Conservation (phyloP, 2,113 vertebrate genomes). For the Oceanites oceanicus region DNA sequence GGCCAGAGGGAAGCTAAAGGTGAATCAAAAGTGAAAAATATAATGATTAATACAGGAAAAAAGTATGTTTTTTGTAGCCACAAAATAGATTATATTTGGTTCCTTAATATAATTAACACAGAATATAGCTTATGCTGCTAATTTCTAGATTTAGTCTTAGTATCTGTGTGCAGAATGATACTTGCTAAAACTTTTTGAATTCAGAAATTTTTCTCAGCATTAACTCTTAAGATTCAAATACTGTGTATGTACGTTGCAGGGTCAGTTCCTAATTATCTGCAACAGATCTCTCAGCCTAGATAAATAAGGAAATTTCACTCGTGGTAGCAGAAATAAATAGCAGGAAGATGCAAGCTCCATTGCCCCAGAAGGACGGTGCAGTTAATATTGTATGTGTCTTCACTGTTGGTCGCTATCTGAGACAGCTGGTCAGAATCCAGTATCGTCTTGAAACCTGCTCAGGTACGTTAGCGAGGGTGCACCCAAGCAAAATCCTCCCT, state of each 20-base stretch:
- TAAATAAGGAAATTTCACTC: neutral
- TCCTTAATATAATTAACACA: neutral
- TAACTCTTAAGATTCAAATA: neutral
- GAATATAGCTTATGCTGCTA: neutral
- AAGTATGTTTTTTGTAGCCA: neutral
- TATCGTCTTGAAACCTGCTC: fast-evolving
- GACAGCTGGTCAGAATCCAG: neutral
- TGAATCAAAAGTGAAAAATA: neutral
- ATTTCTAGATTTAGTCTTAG: neutral
- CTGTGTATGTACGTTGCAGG: neutral
- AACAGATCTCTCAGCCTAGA: neutral
- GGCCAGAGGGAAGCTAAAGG: neutral
- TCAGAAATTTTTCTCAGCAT: neutral
- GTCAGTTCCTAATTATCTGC: neutral
- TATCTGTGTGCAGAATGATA: neutral
- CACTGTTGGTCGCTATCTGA: fast-evolving
- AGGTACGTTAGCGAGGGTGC: neutral
- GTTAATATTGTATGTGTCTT: neutral
- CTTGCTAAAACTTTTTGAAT: neutral
- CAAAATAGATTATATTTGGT: neutral
- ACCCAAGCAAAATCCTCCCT: neutral
- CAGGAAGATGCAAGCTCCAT: neutral
- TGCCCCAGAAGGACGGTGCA: neutral
- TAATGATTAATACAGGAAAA: neutral
- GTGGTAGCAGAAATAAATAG: neutral